Evolutionary conservation across 1,140 invertebrate species (phyloP).

Genomic region (Cecropterus lyciades): DNA sequence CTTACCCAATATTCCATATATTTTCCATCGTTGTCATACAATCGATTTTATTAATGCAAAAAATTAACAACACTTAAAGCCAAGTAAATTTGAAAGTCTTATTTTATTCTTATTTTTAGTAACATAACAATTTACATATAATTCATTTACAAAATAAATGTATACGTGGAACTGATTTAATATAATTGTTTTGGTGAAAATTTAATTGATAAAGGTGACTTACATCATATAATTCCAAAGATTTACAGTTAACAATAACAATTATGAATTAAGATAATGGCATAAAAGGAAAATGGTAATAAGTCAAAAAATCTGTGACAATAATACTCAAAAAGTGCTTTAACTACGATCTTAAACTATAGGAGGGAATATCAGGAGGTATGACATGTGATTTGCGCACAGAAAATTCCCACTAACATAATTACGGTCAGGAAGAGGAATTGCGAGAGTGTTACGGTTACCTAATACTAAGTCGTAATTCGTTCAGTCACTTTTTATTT

Average conservation of each 20-base stretch:
- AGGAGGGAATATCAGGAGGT: constrained; percentile 32
- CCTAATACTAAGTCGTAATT: constrained; percentile 31
- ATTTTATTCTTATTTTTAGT: constrained; percentile 15
- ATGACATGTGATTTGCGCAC: constrained; percentile 9
- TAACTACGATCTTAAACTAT: constrained; percentile 26
- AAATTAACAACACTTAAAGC: constrained; percentile 23
- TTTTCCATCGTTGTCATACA: constrained; percentile 41
- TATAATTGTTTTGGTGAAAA: constrained; percentile 4
- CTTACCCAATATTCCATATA: constrained; percentile 23
- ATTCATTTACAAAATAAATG: constrained; percentile 1
- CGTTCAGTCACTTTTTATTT: constrained; percentile 52
- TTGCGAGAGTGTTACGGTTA: constrained; percentile 9
- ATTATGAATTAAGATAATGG: constrained; percentile 3
- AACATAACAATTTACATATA: constrained; percentile 17
- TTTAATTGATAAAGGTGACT: constrained; percentile 26
- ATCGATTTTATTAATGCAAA: constrained; percentile 34
- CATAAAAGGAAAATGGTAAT: constrained; percentile 2
- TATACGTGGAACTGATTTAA: constrained; percentile 17
- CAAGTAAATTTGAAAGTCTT: constrained; percentile 11
- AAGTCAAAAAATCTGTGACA: constrained; percentile 8
- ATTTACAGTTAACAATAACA: constrained; percentile 4
- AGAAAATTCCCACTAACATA: constrained; percentile 23
- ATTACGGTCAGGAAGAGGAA: constrained; percentile 24
- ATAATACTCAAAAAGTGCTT: constrained; percentile 16
- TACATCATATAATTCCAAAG: constrained; percentile 15